phyloP scores from a whole-genome alignment of 2,113 vertebrate genomes.

The Cygnus atratus region DNA sequence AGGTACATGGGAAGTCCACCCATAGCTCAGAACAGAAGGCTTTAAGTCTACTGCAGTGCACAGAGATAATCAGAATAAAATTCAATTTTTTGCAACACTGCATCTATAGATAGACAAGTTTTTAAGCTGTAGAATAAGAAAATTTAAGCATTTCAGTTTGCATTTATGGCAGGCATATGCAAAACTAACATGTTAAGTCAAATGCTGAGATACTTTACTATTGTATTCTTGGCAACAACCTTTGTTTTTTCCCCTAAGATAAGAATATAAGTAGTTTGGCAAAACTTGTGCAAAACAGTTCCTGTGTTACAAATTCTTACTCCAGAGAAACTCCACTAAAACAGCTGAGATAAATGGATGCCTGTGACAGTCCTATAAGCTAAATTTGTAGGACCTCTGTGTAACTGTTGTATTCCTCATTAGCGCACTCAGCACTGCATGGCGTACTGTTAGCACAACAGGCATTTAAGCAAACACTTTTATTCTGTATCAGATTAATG shows the following conservation, averaged over 20 bases:
- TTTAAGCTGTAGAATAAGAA: background rate
- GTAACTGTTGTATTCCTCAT: background rate
- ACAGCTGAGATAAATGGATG: background rate
- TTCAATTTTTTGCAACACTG: background rate
- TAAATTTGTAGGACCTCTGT: background rate
- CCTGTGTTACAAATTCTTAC: background rate
- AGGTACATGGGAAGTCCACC: background rate
- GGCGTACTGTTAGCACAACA: background rate
- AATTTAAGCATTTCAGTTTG: background rate
- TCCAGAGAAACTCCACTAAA: background rate
- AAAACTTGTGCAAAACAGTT: background rate
- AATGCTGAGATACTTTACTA: background rate
- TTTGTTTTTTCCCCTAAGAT: background rate
- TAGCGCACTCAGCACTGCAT: accelerated
- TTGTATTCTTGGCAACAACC: background rate
- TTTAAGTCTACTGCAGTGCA: background rate
- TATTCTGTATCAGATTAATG: background rate
- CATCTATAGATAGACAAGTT: background rate
- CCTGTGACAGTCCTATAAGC: background rate
- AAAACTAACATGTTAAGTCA: background rate
- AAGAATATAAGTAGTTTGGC: background rate
- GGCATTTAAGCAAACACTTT: background rate
- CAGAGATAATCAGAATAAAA: background rate
- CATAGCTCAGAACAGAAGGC: background rate
- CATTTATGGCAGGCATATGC: background rate